phyloP scores from a whole-genome alignment of 2,888 invertebrate species.

The Eupithecia subumbrata region DNA sequence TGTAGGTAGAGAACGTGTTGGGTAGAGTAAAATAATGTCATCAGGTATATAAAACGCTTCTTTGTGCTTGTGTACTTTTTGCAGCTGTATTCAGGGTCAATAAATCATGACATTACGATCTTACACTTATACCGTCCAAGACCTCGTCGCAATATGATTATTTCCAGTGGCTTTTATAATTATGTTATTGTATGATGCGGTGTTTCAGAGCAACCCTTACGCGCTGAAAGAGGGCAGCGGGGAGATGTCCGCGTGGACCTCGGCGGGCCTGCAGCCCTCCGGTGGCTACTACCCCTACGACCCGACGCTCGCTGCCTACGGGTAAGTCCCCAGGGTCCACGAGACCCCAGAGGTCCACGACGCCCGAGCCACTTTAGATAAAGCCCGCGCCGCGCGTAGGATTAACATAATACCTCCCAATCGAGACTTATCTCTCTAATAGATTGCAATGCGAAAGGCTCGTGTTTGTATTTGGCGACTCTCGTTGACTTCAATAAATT shows the following conservation, averaged over 20 bases:
- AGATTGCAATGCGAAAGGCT: conserved; percentile 81
- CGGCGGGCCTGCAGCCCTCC: conserved; percentile 94
- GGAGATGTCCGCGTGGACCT: conserved; percentile 96
- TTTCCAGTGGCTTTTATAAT: conserved; percentile 39
- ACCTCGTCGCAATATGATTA: not conserved
- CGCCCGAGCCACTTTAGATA: conserved; percentile 78
- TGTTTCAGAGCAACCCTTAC: conserved; percentile 94
- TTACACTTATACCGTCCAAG: not conserved
- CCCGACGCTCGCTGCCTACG: conserved; percentile 95
- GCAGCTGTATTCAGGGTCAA: not conserved
- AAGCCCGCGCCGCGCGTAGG: conserved; percentile 73
- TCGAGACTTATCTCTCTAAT: conserved; percentile 78
- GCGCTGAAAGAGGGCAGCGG: conserved; percentile 93
- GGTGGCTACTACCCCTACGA: conserved; percentile 97
- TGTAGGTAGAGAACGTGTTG: not conserved
- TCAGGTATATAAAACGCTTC: not conserved
- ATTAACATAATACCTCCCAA: conserved; percentile 79
- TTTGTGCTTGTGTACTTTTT: not conserved
- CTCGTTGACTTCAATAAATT: conserved; percentile 72
- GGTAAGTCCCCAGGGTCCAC: conserved; percentile 88
- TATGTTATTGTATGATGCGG: conserved; percentile 58
- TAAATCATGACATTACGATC: not conserved
- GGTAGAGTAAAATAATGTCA: not conserved
- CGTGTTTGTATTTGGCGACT: conserved; percentile 76
- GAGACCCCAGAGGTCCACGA: conserved; percentile 64